A percentile compares a stretch with the other conserved stretches of the same genome.
Evolutionary conservation across 2,113 vertebrate species (phyloP).

Genomic region (Malurus alboscapulatus): DNA sequence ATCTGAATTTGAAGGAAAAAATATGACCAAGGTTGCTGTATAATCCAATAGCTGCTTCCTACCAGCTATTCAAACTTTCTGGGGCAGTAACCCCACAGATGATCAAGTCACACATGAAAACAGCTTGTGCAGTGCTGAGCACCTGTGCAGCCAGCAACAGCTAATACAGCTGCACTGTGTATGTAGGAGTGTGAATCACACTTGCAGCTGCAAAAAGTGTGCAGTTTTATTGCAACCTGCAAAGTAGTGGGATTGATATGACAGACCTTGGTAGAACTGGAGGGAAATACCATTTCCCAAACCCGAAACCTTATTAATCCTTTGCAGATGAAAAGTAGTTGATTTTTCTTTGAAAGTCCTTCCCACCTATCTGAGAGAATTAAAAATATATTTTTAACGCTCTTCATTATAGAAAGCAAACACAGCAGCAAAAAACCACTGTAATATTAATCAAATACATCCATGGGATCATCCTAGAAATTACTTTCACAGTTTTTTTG

Average conservation of each 20-base stretch:
- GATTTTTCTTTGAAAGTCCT: slow-evolving; percentile 47
- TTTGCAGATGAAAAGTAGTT: slow-evolving; percentile 53
- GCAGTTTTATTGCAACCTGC: slow-evolving; percentile 12
- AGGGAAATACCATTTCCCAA: not conserved
- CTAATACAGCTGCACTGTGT: not conserved
- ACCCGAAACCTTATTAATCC: not conserved
- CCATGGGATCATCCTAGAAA: slow-evolving; percentile 35
- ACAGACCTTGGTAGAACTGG: not conserved
- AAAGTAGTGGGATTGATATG: slow-evolving; percentile 4
- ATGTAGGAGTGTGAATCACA: slow-evolving; percentile 5
- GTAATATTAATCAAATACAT: slow-evolving; percentile 43
- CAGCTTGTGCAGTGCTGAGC: not conserved
- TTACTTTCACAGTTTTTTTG: slow-evolving; percentile 22
- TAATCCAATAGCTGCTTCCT: not conserved
- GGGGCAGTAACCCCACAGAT: not conserved
- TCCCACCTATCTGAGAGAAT: slow-evolving; percentile 45
- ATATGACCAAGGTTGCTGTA: not conserved
- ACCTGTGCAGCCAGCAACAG: not conserved
- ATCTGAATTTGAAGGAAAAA: not conserved
- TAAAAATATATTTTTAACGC: slow-evolving; percentile 25
- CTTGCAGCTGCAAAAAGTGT: not conserved
- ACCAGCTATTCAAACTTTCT: not conserved
- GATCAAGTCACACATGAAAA: not conserved
- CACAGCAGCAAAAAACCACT: not conserved
- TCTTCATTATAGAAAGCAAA: slow-evolving; percentile 53